Evolutionary conservation across 1,140 invertebrate species (phyloP).

Genomic region (Drosophila paulistorum): DNA sequence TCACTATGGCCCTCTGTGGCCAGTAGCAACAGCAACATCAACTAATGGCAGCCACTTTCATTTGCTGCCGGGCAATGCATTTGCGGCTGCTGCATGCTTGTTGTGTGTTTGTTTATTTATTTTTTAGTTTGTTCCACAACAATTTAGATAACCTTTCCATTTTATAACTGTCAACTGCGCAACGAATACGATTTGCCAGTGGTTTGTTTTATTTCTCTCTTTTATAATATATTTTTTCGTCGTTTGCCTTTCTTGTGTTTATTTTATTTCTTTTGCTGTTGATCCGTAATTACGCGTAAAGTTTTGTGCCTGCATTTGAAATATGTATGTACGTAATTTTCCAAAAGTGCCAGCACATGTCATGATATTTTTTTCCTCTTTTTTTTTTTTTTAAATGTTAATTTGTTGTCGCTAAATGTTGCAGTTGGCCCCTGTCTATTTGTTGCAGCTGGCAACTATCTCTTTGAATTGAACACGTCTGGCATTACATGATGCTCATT

Average conservation of each 20-base stretch:
- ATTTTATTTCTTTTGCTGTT: neutral
- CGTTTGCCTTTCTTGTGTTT: conserved; percentile 19
- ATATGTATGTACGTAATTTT: conserved; percentile 67
- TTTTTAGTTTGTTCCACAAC: conserved; percentile 16
- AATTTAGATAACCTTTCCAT: conserved; percentile 69
- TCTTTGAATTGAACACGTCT: conserved; percentile 44
- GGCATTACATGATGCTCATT: conserved; percentile 73
- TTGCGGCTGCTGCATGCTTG: conserved; percentile 16
- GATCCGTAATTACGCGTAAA: conserved; percentile 57
- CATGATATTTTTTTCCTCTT: conserved; percentile 18
- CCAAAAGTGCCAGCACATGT: conserved; percentile 73
- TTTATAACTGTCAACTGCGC: conserved; percentile 66
- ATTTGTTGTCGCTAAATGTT: conserved; percentile 53
- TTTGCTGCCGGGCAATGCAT: conserved; percentile 18
- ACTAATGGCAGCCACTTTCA: conserved; percentile 33
- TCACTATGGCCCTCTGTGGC: neutral
- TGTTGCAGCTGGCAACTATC: conserved; percentile 26
- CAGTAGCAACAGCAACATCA: conserved; percentile 27
- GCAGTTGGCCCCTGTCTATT: conserved; percentile 27
- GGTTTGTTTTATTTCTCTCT: conserved; percentile 46
- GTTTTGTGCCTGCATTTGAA: conserved; percentile 61
- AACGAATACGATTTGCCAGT: conserved; percentile 54
- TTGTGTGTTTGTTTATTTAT: neutral
- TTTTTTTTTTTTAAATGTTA: conserved; percentile 63
- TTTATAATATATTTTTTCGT: neutral